phyloP scores from a whole-genome alignment of 2,888 invertebrate genomes.

The Melanophora roralis region DNA sequence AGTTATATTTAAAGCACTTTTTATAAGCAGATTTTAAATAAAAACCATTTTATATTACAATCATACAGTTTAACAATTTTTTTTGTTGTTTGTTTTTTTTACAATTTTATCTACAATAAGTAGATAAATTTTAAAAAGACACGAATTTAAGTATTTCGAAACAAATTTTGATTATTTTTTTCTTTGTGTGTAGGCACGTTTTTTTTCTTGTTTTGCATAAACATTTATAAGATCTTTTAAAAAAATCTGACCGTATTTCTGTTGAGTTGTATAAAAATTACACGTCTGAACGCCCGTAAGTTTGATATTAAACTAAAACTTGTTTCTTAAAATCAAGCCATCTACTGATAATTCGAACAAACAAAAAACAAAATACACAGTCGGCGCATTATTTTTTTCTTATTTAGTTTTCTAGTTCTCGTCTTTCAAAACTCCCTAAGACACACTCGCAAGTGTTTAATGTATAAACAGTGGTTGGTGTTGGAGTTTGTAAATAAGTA shows the following conservation, averaged over 20 bases:
- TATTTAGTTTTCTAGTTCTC: conserved; percentile 24
- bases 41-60: not conserved
- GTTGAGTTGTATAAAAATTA: not conserved
- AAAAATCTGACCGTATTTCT: conserved; percentile 20
- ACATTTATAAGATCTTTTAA: not conserved
- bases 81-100: not conserved
- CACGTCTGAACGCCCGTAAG: conserved; percentile 69
- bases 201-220: not conserved
- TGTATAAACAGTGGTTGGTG: conserved; percentile 18
- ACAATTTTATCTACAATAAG: not conserved
- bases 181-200: conserved; percentile 25
- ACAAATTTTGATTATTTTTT: not conserved
- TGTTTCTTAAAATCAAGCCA: conserved; percentile 65
- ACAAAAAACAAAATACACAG: conserved; percentile 37
- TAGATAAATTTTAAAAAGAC: not conserved
- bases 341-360: conserved; percentile 29
- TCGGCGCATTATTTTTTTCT: conserved; percentile 14
- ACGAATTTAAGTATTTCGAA: conserved; percentile 24
- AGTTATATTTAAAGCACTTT: not conserved
- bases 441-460: conserved; percentile 32
- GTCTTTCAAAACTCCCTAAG: conserved; percentile 26
- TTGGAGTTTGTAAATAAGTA: conserved; percentile 33
- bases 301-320: conserved; percentile 72
- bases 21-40: conserved; percentile 4
- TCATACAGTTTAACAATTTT: not conserved